These are phyloP conservation scores for Halocaridina rubra DNA, from an alignment of 2,888 invertebrate species.

Conservation along the genomic window DNA sequence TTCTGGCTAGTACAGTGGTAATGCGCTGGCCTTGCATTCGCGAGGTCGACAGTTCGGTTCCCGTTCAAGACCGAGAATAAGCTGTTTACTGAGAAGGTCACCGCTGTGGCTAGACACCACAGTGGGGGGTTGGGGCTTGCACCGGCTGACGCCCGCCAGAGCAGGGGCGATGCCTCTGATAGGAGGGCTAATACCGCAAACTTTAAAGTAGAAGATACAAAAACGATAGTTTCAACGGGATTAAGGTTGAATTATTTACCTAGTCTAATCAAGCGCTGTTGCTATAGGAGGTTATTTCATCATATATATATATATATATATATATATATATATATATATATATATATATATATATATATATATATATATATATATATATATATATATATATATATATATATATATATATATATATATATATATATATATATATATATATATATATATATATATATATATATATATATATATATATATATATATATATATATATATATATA, in stretches of 20 bases:
- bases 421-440: not conserved
- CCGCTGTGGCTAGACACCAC: too few relatives aligned
- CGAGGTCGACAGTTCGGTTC: too few relatives aligned
- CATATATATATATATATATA: not conserved
- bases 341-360: constrained; percentile 17
- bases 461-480: not conserved
- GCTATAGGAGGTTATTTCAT: not conserved
- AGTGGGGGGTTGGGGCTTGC: too few relatives aligned
- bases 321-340: constrained; percentile 6
- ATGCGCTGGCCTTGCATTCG: too few relatives aligned
- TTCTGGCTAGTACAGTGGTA: too few relatives aligned
- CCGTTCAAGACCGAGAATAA: too few relatives aligned
- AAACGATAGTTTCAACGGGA: too few relatives aligned
- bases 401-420: not conserved
- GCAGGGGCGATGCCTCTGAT: too few relatives aligned
- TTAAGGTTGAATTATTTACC: not conserved
- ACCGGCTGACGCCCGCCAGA: too few relatives aligned
- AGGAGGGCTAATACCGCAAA: too few relatives aligned
- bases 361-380: constrained; percentile 13
- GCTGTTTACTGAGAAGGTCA: too few relatives aligned
- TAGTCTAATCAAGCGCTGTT: not conserved
- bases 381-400: constrained; percentile 11
- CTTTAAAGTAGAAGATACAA: too few relatives aligned
- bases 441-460: not conserved
- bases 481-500: not conserved